phyloP scores from a whole-genome alignment of 2,113 vertebrate genomes.

The Miniopterus natalensis region DNA sequence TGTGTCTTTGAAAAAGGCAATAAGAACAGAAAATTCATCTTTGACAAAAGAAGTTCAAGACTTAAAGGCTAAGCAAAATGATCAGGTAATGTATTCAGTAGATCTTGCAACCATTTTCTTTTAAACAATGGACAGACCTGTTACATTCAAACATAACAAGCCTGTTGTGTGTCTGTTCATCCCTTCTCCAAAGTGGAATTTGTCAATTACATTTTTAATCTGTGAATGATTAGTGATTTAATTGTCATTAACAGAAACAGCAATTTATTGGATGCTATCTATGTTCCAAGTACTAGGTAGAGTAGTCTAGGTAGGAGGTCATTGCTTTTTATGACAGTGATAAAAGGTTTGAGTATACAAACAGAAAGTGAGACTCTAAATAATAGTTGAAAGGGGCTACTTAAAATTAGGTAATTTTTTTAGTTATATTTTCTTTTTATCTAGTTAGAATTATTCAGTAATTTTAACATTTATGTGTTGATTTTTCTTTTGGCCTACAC shows the following conservation, averaged over 20 bases:
- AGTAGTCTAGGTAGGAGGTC: neutral
- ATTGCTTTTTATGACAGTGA: neutral
- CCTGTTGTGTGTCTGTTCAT: neutral
- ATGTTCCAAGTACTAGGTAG: neutral
- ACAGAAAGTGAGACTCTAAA: neutral
- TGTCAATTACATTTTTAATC: conserved; percentile 37
- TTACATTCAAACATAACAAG: neutral
- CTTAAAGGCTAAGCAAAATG: conserved; percentile 89
- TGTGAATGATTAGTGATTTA: conserved; percentile 27
- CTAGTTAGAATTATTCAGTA: conserved; percentile 34
- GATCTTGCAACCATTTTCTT: neutral
- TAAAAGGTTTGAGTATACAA: neutral
- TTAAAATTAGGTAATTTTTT: conserved; percentile 25
- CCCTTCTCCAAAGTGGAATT: neutral
- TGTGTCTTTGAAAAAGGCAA: conserved; percentile 88
- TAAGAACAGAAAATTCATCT: conserved; percentile 90
- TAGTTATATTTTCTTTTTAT: conserved; percentile 34
- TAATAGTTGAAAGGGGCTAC: neutral
- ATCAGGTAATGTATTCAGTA: conserved; percentile 90
- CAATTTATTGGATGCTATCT: neutral
- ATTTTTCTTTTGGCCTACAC: conserved; percentile 19
- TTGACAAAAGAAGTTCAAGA: conserved; percentile 91
- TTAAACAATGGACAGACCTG: neutral
- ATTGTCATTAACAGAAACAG: conserved; percentile 10
- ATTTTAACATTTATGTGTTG: conserved; percentile 21